Evolutionary conservation across 2,113 vertebrate genomes (phyloP).

Genomic region (Lichenostomus cassidix): DNA sequence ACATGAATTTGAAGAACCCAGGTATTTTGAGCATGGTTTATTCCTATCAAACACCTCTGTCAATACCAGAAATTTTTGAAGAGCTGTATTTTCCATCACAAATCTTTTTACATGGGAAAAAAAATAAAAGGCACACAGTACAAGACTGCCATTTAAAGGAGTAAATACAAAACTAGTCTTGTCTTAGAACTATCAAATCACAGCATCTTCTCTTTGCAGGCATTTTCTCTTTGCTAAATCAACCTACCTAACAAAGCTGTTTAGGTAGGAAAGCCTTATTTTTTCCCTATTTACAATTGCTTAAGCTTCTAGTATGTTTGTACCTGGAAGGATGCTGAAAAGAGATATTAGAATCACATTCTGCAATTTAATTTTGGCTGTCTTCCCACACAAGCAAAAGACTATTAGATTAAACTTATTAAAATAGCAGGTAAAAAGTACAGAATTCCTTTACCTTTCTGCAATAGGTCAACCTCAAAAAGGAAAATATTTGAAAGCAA

Average conservation of each 20-base stretch:
- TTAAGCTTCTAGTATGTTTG: not conserved
- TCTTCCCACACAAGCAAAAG: not conserved
- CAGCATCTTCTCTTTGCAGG: not conserved
- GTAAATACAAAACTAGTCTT: not conserved
- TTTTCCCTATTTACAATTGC: not conserved
- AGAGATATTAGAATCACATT: not conserved
- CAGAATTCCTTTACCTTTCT: not conserved
- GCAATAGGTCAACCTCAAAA: not conserved
- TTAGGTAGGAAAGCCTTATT: not conserved
- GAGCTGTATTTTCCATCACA: not conserved
- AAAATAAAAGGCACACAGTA: not conserved
- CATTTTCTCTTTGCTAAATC: not conserved
- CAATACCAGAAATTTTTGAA: not conserved
- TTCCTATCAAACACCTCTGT: not conserved
- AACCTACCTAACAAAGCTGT: not conserved
- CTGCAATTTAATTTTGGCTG: not conserved
- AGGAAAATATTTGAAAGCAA: constrained; percentile 5
- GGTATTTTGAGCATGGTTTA: not conserved
- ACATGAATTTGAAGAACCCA: not conserved
- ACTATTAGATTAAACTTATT: not conserved
- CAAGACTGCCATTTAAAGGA: not conserved
- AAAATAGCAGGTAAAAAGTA: not conserved
- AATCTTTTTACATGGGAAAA: not conserved
- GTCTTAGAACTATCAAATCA: not conserved
- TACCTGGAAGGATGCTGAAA: not conserved